Evolutionary conservation across 2,797 vertebrate genomes (phyloP).

Genomic region (Simalia tracyae): DNA sequence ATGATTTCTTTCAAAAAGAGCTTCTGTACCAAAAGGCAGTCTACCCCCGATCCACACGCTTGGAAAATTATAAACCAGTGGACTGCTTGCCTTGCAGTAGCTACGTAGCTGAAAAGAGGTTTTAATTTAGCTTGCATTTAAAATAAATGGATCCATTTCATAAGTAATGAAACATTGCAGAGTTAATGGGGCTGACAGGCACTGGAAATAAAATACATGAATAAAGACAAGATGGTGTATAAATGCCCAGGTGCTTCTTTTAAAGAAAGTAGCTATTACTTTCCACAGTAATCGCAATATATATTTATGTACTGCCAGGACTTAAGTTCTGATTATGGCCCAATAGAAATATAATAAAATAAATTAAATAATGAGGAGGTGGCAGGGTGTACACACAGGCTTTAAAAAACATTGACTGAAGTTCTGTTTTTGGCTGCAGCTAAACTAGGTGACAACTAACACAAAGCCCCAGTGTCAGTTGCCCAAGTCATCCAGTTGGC

Average conservation of each 20-base stretch:
- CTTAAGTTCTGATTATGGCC: not conserved
- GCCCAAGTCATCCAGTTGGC: too few species aligned
- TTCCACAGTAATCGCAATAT: not conserved
- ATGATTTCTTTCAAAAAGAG: not conserved
- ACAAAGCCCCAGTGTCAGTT: too few species aligned
- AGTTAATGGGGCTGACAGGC: not conserved
- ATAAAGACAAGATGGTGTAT: not conserved
- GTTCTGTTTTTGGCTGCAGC: not conserved
- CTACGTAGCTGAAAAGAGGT: not conserved
- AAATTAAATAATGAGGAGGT: not conserved
- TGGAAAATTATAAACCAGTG: not conserved
- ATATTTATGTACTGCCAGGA: not conserved
- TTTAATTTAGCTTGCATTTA: not conserved
- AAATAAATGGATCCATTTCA: not conserved
- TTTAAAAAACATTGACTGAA: not conserved
- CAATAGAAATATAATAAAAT: not conserved
- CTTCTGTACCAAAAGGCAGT: not conserved
- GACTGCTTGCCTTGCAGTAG: not conserved
- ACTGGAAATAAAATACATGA: not conserved
- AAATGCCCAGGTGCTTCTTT: not conserved
- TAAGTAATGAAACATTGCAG: not conserved
- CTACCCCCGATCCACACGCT: not conserved
- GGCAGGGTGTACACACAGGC: not conserved
- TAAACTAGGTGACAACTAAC: not conserved
- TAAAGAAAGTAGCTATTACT: not conserved